Evolutionary conservation across 1,140 invertebrate genomes (phyloP), one percentile per base, ranked within the genome.

Genomic region (Carposina sasakii): DNA sequence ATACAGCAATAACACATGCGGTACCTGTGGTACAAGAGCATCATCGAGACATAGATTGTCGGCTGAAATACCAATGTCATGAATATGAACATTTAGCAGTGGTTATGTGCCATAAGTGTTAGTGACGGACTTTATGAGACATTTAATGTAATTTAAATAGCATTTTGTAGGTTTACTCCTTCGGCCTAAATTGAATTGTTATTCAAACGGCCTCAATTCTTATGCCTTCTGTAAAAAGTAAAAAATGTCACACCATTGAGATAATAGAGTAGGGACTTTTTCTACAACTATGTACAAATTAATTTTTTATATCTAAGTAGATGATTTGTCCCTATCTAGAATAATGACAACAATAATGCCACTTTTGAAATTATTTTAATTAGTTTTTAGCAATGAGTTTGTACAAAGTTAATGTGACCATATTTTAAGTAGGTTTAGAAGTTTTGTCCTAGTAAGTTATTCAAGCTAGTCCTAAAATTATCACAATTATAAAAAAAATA

Each of bases 1-100:
- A 6, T 89, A 88, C 63, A 89, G 87, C 70, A 88, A 89, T 67
- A 87, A 88, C 52, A 88, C 87, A 3, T 87, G 85, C 26, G 86
- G 86, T 1, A 88, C 87, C 0, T 87, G 85, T 43, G 86, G 86
- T 10, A 86, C 85, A 0, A 61, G 85, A 37, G 83, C 85, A 3
- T 85, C 83, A 17, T 86, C 85, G 0, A 69, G 81, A 46, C 81
- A 84, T 61, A 68, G 81, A 9, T 46, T 84, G 26, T 71, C 67
- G 41, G 67, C 67, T 0, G 67, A 70, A 54, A 70, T 70, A 22
- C 67, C 67, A 23, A 67, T 70, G 64, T 70, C 67, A 55, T 70
- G 62, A 70, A 66, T 52, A 23, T 36, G 19, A 17, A 17, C 30
- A 34, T 45, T 42, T 41, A 21, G 15, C 45, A 36, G 42, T 46